Evolutionary conservation across 2,113 vertebrate species (phyloP).

Genomic region (Vicugna pacos): DNA sequence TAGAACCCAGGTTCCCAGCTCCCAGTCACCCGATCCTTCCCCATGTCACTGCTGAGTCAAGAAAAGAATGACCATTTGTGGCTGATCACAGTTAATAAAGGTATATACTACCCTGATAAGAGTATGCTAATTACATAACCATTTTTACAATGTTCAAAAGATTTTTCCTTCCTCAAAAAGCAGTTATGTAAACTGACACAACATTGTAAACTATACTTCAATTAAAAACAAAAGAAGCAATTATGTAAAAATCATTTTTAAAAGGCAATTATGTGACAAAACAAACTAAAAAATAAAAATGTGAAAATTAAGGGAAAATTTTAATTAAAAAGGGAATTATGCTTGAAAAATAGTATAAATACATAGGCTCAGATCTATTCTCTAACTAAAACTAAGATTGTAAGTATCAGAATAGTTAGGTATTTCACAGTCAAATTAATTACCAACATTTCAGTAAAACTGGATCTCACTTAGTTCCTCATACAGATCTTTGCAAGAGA

Average conservation of each 20-base stretch:
- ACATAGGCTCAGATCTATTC: neutral
- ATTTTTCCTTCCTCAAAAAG: neutral
- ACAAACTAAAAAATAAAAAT: neutral
- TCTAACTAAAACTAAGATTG: conserved; percentile 10
- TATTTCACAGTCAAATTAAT: conserved; percentile 14
- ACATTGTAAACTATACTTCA: too few relatives aligned
- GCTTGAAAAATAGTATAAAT: neutral
- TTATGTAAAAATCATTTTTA: too few relatives aligned
- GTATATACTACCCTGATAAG: neutral
- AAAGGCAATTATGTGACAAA: neutral
- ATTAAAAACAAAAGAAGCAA: too few relatives aligned
- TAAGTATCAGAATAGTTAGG: neutral
- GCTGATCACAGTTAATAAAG: neutral
- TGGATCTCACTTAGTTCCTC: neutral
- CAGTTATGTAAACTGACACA: neutral
- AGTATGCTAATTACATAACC: neutral
- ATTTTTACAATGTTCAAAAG: neutral
- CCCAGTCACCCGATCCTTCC: neutral
- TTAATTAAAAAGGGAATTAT: conserved; percentile 4
- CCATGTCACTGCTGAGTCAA: neutral
- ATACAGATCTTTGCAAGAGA: neutral
- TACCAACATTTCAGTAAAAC: conserved; percentile 26
- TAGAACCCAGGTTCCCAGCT: neutral
- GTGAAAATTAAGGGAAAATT: neutral
- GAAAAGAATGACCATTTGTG: neutral